Evolutionary conservation across 2,797 vertebrate species (phyloP).

Genomic region (Hippopotamyrus pictus): DNA sequence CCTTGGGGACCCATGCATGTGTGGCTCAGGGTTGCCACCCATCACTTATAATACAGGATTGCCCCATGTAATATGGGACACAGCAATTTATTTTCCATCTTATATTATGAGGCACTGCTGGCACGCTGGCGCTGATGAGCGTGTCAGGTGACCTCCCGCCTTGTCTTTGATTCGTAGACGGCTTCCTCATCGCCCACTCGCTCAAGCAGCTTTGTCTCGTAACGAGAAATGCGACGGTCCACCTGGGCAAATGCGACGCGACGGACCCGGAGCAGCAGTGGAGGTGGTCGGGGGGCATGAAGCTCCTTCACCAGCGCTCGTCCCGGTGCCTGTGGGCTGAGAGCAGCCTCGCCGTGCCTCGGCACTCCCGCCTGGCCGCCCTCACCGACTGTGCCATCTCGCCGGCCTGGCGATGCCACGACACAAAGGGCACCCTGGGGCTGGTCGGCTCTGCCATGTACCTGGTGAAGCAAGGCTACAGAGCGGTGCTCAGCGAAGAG

Average conservation of each 20-base stretch:
- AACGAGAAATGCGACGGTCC: slow-evolving; percentile 40
- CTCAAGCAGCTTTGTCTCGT: slow-evolving; percentile 65
- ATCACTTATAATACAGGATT: background rate
- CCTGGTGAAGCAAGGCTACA: slow-evolving; percentile 68
- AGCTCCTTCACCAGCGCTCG: slow-evolving; percentile 59
- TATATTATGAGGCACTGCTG: background rate
- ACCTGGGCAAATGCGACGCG: slow-evolving; percentile 60
- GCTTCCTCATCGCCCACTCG: slow-evolving; percentile 72
- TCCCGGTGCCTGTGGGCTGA: slow-evolving; percentile 63
- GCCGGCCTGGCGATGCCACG: slow-evolving; percentile 69
- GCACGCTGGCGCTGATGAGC: background rate
- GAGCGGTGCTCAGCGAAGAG: slow-evolving; percentile 57
- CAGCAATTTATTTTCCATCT: background rate
- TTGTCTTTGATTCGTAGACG: slow-evolving; percentile 55
- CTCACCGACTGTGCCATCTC: slow-evolving; percentile 54
- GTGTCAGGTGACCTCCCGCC: background rate
- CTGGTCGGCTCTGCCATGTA: slow-evolving; percentile 63
- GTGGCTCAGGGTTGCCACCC: background rate
- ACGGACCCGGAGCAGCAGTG: slow-evolving; percentile 65
- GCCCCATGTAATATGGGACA: background rate
- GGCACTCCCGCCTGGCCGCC: slow-evolving; percentile 50
- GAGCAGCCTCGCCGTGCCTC: slow-evolving; percentile 42
- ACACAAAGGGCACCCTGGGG: slow-evolving; percentile 58
- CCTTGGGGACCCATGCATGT: background rate
- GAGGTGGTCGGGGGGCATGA: slow-evolving; percentile 64